These are phyloP conservation scores for Rhyacophila brunnea DNA, from an alignment of 1,140 invertebrate species.

Conservation along the genomic window DNA sequence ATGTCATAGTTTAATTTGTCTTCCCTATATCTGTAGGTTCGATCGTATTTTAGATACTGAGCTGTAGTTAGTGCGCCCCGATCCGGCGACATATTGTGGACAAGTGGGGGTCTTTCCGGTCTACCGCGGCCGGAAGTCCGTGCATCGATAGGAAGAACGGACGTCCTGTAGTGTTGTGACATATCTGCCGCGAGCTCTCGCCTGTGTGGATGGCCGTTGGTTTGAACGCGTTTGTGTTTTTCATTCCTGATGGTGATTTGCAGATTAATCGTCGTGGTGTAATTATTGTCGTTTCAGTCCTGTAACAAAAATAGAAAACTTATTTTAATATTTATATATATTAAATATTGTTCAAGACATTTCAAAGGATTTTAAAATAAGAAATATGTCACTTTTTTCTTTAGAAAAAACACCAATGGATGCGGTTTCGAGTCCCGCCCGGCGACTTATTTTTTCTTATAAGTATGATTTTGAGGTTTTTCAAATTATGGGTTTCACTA, in stretches of 20 bases:
- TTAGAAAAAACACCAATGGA: no score
- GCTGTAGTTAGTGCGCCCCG: background rate
- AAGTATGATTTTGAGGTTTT: no score
- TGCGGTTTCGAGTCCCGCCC: no score
- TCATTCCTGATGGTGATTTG: slow-evolving; percentile 25
- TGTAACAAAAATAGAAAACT: slow-evolving; percentile 27
- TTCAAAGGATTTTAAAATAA: no score
- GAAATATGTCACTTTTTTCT: no score
- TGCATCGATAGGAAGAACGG: background rate
- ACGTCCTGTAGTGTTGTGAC: slow-evolving; percentile 17
- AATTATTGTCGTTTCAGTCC: slow-evolving; percentile 32
- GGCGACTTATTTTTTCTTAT: no score
- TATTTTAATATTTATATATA: no score
- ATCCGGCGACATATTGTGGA: slow-evolving; percentile 1
- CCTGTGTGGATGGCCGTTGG: slow-evolving; percentile 1
- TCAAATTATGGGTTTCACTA: no score
- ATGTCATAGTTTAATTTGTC: slow-evolving; percentile 10
- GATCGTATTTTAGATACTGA: background rate
- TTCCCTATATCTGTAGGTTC: slow-evolving; percentile 17
- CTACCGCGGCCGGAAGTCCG: background rate
- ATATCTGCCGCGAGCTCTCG: slow-evolving; percentile 14
- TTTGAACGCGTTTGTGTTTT: background rate
- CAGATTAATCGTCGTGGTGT: no score
- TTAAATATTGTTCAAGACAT: no score
- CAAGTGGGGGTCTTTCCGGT: background rate